These are phyloP conservation scores for Calameuta idolon DNA, from an alignment of 2,888 invertebrate genomes.

Conservation along the genomic window DNA sequence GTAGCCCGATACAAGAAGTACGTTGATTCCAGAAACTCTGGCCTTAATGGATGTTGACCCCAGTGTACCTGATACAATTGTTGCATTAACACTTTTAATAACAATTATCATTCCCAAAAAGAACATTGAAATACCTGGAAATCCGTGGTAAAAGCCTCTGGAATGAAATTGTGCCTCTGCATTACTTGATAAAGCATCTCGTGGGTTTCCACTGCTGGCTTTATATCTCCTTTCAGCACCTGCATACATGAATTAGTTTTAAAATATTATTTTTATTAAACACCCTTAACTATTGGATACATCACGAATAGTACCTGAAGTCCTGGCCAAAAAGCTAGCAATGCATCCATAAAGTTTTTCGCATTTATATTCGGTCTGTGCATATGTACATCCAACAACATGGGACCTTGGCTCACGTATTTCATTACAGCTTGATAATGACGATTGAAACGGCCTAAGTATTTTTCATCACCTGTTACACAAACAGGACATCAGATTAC, in stretches of 20 bases:
- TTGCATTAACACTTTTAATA: constrained; percentile 1
- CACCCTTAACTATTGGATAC: constrained; percentile 2
- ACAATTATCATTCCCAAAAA: constrained; percentile 5
- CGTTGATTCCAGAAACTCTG: constrained; percentile 98
- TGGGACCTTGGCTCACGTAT: constrained; percentile 95
- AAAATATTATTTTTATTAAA: background rate
- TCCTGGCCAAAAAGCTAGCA: constrained; percentile 98
- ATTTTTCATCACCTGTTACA: constrained; percentile 82
- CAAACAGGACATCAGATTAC: background rate
- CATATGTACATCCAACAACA: constrained; percentile 96
- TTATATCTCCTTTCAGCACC: constrained; percentile 89
- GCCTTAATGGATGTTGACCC: constrained; percentile 96
- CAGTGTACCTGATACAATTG: constrained; percentile 82
- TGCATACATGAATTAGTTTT: constrained; percentile 44
- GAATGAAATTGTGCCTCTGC: constrained; percentile 97
- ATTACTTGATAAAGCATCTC: constrained; percentile 99
- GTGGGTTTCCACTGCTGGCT: constrained; percentile 98
- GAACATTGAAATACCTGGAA: constrained; percentile 76
- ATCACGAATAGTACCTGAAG: constrained; percentile 77
- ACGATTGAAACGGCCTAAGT: constrained; percentile 92
- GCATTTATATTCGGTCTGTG: constrained; percentile 95
- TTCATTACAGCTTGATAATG: constrained; percentile 98
- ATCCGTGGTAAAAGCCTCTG: constrained; percentile 98
- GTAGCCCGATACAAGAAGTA: constrained; percentile 97
- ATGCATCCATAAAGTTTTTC: constrained; percentile 96